phyloP scores from a whole-genome alignment of 1,140 invertebrate genomes.

The Ephestia elutella region DNA sequence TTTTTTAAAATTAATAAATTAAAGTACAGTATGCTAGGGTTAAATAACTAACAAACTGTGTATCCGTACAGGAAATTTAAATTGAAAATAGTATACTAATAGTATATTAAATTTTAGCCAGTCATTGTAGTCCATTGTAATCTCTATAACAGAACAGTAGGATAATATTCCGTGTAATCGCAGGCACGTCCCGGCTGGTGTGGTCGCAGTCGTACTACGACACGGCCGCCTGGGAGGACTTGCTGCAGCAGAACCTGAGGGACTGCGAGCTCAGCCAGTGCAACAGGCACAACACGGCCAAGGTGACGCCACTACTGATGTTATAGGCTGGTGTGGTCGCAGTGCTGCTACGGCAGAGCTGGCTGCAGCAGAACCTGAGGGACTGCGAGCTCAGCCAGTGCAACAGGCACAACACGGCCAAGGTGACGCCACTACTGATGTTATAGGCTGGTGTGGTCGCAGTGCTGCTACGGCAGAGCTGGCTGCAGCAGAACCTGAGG shows the following conservation, averaged over 20 bases:
- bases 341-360: conserved; percentile 92
- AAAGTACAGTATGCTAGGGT: too few species aligned
- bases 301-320: conserved; percentile 25
- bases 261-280: conserved; percentile 80
- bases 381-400: conserved; percentile 80
- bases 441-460: conserved; percentile 83
- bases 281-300: conserved; percentile 51
- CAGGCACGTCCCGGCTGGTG: conserved; percentile 86
- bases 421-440: conserved; percentile 25
- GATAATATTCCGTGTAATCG: too few species aligned
- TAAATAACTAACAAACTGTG: too few species aligned
- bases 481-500: conserved; percentile 83
- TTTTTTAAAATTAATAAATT: too few species aligned
- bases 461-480: conserved; percentile 92
- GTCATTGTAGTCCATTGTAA: too few species aligned
- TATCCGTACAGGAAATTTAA: too few species aligned
- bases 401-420: conserved; percentile 51
- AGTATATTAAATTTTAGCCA: too few species aligned
- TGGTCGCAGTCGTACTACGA: conserved; percentile 94
- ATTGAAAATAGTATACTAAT: too few species aligned
- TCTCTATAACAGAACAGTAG: too few species aligned
- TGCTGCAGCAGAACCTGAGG: conserved; percentile 84
- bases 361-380: conserved; percentile 83
- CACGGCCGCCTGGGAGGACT: conserved; percentile 87
- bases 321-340: conserved; percentile 83